Conservation (phyloP, 2,888 invertebrate genomes). For the Tetragonula carbonaria region DNA sequence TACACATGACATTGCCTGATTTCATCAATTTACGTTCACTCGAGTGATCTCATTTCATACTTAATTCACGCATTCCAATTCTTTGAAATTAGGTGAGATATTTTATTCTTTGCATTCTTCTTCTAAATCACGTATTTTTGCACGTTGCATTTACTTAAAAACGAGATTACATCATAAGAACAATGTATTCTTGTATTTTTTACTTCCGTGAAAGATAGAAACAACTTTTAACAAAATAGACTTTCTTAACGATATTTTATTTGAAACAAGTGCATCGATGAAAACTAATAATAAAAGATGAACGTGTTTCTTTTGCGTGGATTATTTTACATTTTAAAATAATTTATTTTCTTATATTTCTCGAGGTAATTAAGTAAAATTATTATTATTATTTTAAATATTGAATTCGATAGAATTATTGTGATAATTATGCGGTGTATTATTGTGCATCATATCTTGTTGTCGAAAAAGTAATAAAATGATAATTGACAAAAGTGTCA, state of each 20-base stretch:
- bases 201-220: conserved; percentile 19
- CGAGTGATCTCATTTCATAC: conserved; percentile 6
- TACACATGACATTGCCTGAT: neutral
- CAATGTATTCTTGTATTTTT: neutral
- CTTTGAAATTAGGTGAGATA: neutral
- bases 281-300: neutral
- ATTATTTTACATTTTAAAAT: neutral
- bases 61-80: conserved; percentile 9
- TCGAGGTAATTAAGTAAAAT: neutral
- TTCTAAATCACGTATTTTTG: neutral
- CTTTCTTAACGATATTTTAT: neutral
- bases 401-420: neutral
- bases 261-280: neutral
- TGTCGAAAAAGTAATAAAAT: neutral
- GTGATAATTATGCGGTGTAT: neutral
- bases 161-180: conserved; percentile 7
- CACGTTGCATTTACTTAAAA: neutral
- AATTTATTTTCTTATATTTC: too few species aligned
- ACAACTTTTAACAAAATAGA: neutral
- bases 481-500: neutral
- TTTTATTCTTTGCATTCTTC: neutral
- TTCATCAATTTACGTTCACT: neutral
- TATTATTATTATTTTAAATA: neutral
- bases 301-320: neutral
- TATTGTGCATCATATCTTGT: neutral